Evolutionary conservation across 2,797 vertebrate genomes (phyloP).

Genomic region (Gambelia wislizenii): DNA sequence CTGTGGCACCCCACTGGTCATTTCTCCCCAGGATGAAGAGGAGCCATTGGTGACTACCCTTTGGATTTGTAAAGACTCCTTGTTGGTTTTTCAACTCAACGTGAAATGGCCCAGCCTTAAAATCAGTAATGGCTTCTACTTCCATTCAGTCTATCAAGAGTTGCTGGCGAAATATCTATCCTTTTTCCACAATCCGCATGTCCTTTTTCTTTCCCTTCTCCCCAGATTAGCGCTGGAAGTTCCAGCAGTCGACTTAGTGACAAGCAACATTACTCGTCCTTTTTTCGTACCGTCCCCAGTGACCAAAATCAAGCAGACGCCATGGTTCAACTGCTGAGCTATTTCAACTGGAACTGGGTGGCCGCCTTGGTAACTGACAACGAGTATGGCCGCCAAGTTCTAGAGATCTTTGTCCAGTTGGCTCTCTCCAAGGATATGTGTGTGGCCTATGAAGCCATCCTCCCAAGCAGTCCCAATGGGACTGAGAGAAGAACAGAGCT

Average conservation of each 20-base stretch:
- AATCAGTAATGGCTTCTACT: not conserved
- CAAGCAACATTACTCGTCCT: not conserved
- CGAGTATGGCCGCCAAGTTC: constrained; percentile 6
- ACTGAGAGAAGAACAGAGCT: not conserved
- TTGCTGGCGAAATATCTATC: too few relatives aligned
- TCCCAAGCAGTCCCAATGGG: not conserved
- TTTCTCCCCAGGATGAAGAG: too few relatives aligned
- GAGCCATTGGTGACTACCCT: too few relatives aligned
- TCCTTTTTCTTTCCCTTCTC: too few relatives aligned
- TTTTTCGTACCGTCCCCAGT: constrained; percentile 49
- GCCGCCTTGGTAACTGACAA: constrained; percentile 14
- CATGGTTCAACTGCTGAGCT: constrained; percentile 22
- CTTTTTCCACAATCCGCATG: not conserved
- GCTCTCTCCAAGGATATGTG: constrained; percentile 5
- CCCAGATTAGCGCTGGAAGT: constrained; percentile 39
- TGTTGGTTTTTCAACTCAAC: too few relatives aligned
- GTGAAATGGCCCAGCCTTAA: too few relatives aligned
- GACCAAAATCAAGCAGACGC: constrained; percentile 21
- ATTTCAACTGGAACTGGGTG: constrained; percentile 46
- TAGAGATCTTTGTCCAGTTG: not conserved
- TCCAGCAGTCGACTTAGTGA: constrained; percentile 35
- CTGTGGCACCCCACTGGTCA: too few relatives aligned
- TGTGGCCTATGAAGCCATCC: constrained; percentile 7
- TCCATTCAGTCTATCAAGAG: not conserved
- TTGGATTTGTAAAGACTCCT: too few relatives aligned